Base-by-base conservation (phyloP, 2,888 invertebrate genomes). In the Smittia sp. region DNA sequence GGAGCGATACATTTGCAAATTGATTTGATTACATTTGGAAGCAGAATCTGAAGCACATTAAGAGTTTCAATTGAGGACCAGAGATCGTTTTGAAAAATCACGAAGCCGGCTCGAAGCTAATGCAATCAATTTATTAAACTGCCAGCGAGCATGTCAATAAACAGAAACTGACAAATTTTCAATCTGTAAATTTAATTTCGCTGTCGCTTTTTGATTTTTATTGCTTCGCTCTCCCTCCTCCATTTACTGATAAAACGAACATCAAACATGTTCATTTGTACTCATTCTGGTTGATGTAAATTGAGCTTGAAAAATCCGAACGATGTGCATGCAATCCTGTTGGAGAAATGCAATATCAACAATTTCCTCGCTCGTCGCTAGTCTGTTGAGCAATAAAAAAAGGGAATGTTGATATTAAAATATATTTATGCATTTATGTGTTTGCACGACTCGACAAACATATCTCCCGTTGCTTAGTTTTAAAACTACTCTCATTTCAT, bases 101-200 rank as follows among this genome's bases (percentile, higher is more conserved):
- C 32, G 32, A 32, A 6, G 9, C 9, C 32, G 9, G 32, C 32
- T 32, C 32, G 9, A 32, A 32, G 32, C 15, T 46, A 15, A 46
- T 11, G 11, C 15, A 46, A 46, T 46, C 46, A 46, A 46, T 46
- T 46, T 46, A 58, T 58, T 22, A 58, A 58, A 58, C 18, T 20
- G 18, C 9, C 22, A 18, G 22, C 2, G 18, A 58, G 15, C 58
- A 58, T 58, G 58, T 58, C 58, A 58, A 58, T 20, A 58, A 58
- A 58, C 9, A 18, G 46, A 46, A 58, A 58, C 22, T 58, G 58
- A 58, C 58, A 58, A 58, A 58, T 58, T 58, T 58, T 18, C 18
- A 58, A 22, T 58, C 18, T 58, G 18, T 18, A 20, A 58, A 58
- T 20, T 58, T 58, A 58, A 58, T 58, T 58, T 22, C 22, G 22